phyloP scores from a whole-genome alignment of 2,888 invertebrate species.

The Euspilapteryx auroguttella region DNA sequence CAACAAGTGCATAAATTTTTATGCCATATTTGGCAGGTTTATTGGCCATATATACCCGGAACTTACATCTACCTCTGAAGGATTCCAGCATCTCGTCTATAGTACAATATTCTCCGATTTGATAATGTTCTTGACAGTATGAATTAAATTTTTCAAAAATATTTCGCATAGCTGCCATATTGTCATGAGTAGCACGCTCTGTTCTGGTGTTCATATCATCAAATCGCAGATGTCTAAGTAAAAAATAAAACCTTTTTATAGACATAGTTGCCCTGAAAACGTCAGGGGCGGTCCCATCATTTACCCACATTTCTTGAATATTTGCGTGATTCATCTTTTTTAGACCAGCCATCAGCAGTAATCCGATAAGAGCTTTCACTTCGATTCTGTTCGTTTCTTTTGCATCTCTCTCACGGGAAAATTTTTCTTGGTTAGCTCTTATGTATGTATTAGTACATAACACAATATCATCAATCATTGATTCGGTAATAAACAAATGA shows the following conservation, averaged over 20 bases:
- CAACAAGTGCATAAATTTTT: conserved; percentile 8
- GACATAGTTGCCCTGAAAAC: no score
- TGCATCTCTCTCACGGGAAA: conserved; percentile 5
- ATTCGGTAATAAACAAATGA: conserved; percentile 6
- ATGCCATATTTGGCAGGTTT: conserved; percentile 10
- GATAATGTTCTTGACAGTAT: conserved; percentile 5
- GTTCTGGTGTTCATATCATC: conserved; percentile 7
- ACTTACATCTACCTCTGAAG: conserved; percentile 8
- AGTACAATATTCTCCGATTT: conserved; percentile 7
- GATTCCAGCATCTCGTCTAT: conserved; percentile 9
- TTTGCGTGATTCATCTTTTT: conserved; percentile 7
- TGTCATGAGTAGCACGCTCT: conserved; percentile 6
- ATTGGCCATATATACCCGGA: conserved; percentile 8
- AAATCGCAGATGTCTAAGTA: conserved; percentile 7
- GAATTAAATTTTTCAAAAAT: conserved; percentile 6
- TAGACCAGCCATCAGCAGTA: conserved; percentile 6
- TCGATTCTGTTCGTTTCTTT: conserved; percentile 5
- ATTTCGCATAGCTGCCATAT: conserved; percentile 6
- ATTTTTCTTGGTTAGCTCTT: conserved; percentile 1
- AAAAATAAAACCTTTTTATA: conserved; percentile 6
- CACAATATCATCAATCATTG: conserved; percentile 2
- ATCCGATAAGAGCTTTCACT: conserved; percentile 7
- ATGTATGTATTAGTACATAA: conserved; percentile 1
- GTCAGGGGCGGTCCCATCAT: conserved; percentile 5
- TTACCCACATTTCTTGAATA: conserved; percentile 6